A percentile compares a stretch with the other conserved stretches of the same genome.
Conservation (phyloP, 2,113 vertebrate genomes). For the Trichomycterus rosablanca region DNA sequence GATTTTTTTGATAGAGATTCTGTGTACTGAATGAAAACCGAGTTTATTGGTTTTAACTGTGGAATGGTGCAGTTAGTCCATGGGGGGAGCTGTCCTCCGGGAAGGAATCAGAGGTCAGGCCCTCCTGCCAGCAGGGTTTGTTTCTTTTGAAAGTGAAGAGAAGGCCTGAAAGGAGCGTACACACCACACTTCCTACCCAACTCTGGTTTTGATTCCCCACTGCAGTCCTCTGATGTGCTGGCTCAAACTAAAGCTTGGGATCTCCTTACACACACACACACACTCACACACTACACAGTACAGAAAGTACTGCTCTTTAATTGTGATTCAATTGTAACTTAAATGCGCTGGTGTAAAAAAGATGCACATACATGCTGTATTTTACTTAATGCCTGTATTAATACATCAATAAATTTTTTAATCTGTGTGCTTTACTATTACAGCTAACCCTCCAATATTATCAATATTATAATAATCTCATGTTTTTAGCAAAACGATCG, state of each 20-base stretch:
- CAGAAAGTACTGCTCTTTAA: neutral
- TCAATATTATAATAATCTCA: neutral
- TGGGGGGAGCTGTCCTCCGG: slow-evolving; percentile 45
- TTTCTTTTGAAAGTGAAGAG: slow-evolving; percentile 58
- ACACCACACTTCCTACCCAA: slow-evolving; percentile 58
- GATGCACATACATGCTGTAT: neutral
- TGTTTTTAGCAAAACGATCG: slow-evolving; percentile 60
- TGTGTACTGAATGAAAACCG: too few relatives aligned
- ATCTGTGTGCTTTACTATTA: neutral
- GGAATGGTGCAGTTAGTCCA: slow-evolving; percentile 45
- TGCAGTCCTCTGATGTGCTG: slow-evolving; percentile 30
- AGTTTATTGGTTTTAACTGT: slow-evolving; percentile 52
- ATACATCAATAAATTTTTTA: too few relatives aligned
- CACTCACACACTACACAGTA: slow-evolving; percentile 15
- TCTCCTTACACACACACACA: too few relatives aligned
- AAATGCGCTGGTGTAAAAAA: neutral
- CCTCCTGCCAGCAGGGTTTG: slow-evolving; percentile 56
- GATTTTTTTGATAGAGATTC: too few relatives aligned
- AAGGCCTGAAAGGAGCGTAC: slow-evolving; percentile 54
- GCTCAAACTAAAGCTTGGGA: too few relatives aligned
- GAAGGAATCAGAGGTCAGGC: slow-evolving; percentile 43
- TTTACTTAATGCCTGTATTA: neutral
- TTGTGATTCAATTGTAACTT: neutral
- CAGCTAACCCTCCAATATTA: neutral
- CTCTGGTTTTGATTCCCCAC: slow-evolving; percentile 58